Base-by-base conservation (phyloP, 2,888 invertebrate species). In the Acronicta aceris region DNA sequence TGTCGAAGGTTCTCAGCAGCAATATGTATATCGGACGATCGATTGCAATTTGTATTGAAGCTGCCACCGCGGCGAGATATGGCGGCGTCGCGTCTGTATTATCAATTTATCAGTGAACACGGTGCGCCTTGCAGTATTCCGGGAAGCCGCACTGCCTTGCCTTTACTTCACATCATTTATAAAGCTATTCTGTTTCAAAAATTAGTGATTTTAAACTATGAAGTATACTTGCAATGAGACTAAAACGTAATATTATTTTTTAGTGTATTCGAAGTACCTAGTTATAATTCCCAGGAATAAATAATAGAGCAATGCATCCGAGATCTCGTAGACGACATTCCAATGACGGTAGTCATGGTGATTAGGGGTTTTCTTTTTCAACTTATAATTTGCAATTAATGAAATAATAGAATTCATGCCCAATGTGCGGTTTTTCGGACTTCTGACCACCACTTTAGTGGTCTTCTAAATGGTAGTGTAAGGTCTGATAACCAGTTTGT, bases 41-140 rank as follows among this genome's bases (percentile, higher is more conserved):
- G 74, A 68, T 70, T 50, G 62, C 56, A 50, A 68, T 53, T 68
- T 62, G 74, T 73, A 68, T 70, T 74, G 70, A 69, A 21, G 58
- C 54, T 62, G 47, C 63, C 57, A 47, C 48, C 63, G 56, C 41
- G 38, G 63, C 63, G 57, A 74, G 70, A 71, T 69, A 69, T 54
- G 70, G 52, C 42, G 56, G 74, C 53, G 47, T 41, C 36, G 47
- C 27, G 27, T 21, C 46, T 62, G 33, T 73, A 51, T 33, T 47
- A 48, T 41, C 43, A 56, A 21, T 50, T 33, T 47, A 48, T 41
- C 43, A 56, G 30, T 50, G 40, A 48, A 38, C 45, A 27, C 17
- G n/a, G 36, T 36, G 48, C 43, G 30, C 60, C 60, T 58, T 53
- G 65, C 64, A 50, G 63, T 57, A 59, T 36, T 43, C 47, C 38